Percentiles rank a stretch among this genome's conserved stretches.
Conservation (phyloP, 2,888 invertebrate species). For the Agrilus mali region DNA sequence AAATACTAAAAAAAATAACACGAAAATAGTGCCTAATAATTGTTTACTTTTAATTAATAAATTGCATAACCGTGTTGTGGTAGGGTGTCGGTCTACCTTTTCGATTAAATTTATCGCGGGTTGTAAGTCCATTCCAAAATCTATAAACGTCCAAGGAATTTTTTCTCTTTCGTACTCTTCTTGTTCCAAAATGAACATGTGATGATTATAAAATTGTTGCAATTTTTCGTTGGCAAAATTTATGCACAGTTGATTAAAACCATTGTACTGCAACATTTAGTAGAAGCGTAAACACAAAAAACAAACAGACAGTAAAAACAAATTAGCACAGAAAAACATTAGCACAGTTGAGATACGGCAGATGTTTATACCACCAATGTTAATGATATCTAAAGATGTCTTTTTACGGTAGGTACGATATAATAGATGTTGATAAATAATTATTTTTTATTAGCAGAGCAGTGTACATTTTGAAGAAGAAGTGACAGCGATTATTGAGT, state of each 20-base stretch:
- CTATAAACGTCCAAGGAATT: slow-evolving; percentile 85
- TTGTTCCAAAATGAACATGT: slow-evolving; percentile 93
- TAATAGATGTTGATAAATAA: too few relatives aligned
- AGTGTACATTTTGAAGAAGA: too few relatives aligned
- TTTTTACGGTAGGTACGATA: too few relatives aligned
- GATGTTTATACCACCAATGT: too few relatives aligned
- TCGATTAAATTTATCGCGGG: slow-evolving; percentile 82
- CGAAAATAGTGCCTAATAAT: neutral
- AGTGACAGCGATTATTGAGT: too few relatives aligned
- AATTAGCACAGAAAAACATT: neutral
- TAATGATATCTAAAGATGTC: too few relatives aligned
- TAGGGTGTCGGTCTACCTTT: slow-evolving; percentile 46
- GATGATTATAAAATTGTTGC: slow-evolving; percentile 93
- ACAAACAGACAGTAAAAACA: slow-evolving; percentile 3
- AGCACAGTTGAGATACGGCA: too few relatives aligned
- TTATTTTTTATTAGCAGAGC: too few relatives aligned
- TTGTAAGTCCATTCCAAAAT: slow-evolving; percentile 91
- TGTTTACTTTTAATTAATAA: neutral
- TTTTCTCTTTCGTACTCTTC: slow-evolving; percentile 90
- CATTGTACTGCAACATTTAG: slow-evolving; percentile 59
- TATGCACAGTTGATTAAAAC: slow-evolving; percentile 92
- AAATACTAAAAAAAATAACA: neutral
- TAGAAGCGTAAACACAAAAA: slow-evolving; percentile 3
- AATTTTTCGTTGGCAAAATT: slow-evolving; percentile 93
- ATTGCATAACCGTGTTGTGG: too few relatives aligned